These are phyloP conservation scores for Cetonia aurata DNA, from an alignment of 2,888 invertebrate genomes.

Conservation along the genomic window DNA sequence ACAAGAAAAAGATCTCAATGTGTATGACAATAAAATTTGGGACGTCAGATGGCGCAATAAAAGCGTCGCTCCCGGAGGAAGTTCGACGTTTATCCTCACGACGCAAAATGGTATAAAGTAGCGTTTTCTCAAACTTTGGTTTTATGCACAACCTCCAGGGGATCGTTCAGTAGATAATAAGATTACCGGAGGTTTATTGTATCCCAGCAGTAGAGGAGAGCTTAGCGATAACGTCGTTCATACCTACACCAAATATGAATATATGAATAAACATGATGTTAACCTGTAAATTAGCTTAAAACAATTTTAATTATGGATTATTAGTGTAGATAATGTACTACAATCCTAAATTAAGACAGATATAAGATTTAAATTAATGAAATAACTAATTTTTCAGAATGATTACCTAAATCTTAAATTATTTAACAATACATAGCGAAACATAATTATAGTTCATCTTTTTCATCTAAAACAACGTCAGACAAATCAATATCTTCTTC, in stretches of 20 bases:
- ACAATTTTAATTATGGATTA: too few relatives aligned
- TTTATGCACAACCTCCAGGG: slow-evolving; percentile 40
- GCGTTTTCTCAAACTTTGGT: slow-evolving; percentile 42
- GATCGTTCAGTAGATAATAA: slow-evolving; percentile 41
- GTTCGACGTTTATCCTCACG: slow-evolving; percentile 36
- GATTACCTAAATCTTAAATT: not conserved
- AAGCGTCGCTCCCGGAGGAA: slow-evolving; percentile 33
- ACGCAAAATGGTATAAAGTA: slow-evolving; percentile 39
- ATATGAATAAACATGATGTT: slow-evolving; percentile 22
- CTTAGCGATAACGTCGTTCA: slow-evolving; percentile 11
- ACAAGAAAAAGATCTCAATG: slow-evolving; percentile 36
- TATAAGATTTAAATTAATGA: not conserved
- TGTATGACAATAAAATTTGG: slow-evolving; percentile 36
- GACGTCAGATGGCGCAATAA: slow-evolving; percentile 29
- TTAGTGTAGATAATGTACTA: not conserved
- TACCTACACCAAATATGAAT: slow-evolving; percentile 16
- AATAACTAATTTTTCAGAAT: not conserved
- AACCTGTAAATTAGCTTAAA: not conserved
- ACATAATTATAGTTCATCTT: slow-evolving; percentile 1
- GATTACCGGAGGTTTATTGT: slow-evolving; percentile 38
- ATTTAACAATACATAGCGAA: too few relatives aligned
- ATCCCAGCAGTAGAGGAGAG: slow-evolving; percentile 16
- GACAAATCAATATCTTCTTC: slow-evolving; percentile 30
- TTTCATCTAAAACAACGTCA: slow-evolving; percentile 17
- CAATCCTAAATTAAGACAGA: too few relatives aligned